These are phyloP conservation scores for Erebia ligea DNA, from an alignment of 2,888 invertebrate genomes.

Conservation along the genomic window DNA sequence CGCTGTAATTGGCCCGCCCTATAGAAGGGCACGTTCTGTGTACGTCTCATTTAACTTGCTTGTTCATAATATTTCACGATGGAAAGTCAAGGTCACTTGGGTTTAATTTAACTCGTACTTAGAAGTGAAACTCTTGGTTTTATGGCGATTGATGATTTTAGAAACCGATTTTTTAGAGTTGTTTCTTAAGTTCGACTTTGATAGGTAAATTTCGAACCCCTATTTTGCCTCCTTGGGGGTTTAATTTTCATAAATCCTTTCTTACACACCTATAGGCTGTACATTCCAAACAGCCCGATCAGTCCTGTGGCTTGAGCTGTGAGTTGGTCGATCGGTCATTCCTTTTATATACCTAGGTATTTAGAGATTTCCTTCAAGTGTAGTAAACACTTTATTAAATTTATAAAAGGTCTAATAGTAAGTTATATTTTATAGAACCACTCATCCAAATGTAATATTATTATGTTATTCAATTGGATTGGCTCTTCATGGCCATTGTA, in stretches of 20 bases:
- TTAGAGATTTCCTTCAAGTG: no score
- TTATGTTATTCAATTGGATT: slow-evolving; percentile 3
- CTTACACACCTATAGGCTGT: not conserved
- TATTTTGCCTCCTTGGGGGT: no score
- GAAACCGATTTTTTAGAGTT: not conserved
- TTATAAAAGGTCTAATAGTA: no score
- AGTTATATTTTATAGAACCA: not conserved
- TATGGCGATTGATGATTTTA: not conserved
- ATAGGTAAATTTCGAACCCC: no score
- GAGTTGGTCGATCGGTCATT: no score
- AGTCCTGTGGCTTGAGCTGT: no score
- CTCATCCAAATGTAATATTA: slow-evolving; percentile 3
- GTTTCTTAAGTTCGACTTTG: no score
- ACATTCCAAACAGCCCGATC: no score
- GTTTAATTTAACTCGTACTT: not conserved
- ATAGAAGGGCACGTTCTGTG: slow-evolving; percentile 32
- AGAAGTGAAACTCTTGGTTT: not conserved
- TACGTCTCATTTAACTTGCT: slow-evolving; percentile 30
- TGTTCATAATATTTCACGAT: slow-evolving; percentile 21
- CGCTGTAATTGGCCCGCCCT: slow-evolving; percentile 34
- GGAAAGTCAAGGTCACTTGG: slow-evolving; percentile 21
- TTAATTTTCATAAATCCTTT: not conserved
- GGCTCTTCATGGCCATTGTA: slow-evolving; percentile 9
- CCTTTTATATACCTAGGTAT: no score
- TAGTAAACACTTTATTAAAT: no score